These are phyloP conservation scores for Rambutsinella grinnellia DNA, from an alignment of 2,888 invertebrate genomes.

Conservation along the genomic window DNA sequence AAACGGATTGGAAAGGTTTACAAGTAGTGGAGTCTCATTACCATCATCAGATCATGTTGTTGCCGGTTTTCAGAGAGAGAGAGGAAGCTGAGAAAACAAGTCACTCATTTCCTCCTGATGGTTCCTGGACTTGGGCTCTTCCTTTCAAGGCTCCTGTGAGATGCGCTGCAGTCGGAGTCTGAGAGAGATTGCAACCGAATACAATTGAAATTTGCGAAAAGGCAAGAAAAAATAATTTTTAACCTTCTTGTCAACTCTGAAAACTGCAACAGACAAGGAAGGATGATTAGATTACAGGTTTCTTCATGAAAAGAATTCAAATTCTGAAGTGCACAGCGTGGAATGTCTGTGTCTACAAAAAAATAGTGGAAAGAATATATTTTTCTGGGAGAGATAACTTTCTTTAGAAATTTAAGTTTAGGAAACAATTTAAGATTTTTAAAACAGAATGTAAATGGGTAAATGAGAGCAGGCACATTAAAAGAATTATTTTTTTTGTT, in stretches of 20 bases:
- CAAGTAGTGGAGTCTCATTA: too few relatives aligned
- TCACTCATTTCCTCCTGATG: conserved; percentile 34
- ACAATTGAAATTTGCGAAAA: neutral
- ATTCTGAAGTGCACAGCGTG: too few relatives aligned
- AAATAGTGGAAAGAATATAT: too few relatives aligned
- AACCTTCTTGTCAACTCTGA: neutral
- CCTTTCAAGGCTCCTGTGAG: neutral
- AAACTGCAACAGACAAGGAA: neutral
- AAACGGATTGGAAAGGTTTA: too few relatives aligned
- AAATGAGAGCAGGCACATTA: conserved; percentile 29
- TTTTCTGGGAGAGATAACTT: too few relatives aligned
- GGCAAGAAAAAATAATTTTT: neutral
- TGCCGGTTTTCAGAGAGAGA: too few relatives aligned
- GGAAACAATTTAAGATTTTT: too few relatives aligned
- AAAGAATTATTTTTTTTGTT: conserved; percentile 33
- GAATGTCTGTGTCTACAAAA: too few relatives aligned
- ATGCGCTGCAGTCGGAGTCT: neutral
- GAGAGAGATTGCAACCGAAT: conserved; percentile 10
- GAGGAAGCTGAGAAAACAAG: conserved; percentile 17
- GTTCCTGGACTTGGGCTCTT: conserved; percentile 18
- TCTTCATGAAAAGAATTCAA: too few relatives aligned
- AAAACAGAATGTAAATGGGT: neutral
- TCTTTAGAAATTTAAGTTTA: too few relatives aligned
- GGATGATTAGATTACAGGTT: neutral
- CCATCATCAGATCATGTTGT: too few relatives aligned